Conservation (phyloP, 2,888 invertebrate species). For the Volucella inanis region DNA sequence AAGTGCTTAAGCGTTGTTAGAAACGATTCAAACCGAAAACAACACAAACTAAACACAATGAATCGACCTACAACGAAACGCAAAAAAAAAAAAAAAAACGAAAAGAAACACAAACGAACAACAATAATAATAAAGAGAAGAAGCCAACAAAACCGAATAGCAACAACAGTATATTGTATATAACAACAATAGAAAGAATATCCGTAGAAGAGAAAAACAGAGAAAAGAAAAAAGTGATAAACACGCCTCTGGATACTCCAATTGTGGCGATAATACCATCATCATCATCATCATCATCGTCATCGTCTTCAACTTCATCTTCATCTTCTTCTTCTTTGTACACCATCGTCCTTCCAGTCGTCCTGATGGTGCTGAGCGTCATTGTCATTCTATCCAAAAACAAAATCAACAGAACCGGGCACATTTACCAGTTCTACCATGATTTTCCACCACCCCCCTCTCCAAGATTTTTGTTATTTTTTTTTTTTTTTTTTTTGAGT, state of each 20-base stretch:
- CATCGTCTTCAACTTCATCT: slow-evolving; percentile 51
- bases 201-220: background rate
- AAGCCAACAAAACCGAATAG: slow-evolving; percentile 16
- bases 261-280: slow-evolving; percentile 59
- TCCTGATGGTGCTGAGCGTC: slow-evolving; percentile 13
- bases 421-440: slow-evolving; percentile 37
- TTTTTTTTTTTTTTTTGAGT: slow-evolving; percentile 28
- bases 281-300: slow-evolving; percentile 47
- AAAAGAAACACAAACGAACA: slow-evolving; percentile 41
- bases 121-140: slow-evolving; percentile 44
- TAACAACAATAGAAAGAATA: background rate
- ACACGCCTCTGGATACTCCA: slow-evolving; percentile 54
- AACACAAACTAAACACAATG: background rate
- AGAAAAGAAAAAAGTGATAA: slow-evolving; percentile 24
- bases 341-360: slow-evolving; percentile 12
- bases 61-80: slow-evolving; percentile 8
- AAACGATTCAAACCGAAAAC: slow-evolving; percentile 35
- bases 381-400: slow-evolving; percentile 52
- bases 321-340: slow-evolving; percentile 38
- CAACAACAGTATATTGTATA: too few species aligned
- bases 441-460: background rate
- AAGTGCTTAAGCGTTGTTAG: slow-evolving; percentile 45
- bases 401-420: slow-evolving; percentile 46
- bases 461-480: too few species aligned
- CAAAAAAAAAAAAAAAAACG: slow-evolving; percentile 24